Conservation (phyloP, 2,113 vertebrate genomes). For the Nicator chloris region DNA sequence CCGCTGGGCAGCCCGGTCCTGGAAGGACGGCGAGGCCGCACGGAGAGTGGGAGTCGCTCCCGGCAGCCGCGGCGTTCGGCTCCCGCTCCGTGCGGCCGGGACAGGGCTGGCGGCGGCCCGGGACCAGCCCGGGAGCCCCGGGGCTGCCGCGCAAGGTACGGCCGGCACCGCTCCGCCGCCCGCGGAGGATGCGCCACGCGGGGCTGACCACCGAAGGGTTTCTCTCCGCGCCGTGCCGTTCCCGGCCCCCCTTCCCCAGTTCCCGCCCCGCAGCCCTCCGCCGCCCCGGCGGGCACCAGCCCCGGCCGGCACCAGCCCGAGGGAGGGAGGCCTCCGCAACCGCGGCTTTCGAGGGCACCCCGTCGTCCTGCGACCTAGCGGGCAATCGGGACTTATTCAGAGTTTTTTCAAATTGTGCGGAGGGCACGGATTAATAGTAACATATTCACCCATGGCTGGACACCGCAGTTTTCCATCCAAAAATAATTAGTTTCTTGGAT, state of each 20-base stretch:
- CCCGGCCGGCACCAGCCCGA: no score
- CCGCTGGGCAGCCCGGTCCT: neutral
- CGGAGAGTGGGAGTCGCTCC: neutral
- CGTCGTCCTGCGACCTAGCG: neutral
- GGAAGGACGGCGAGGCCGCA: neutral
- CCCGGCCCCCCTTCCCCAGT: neutral
- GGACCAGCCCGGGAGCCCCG: neutral
- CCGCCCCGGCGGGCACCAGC: neutral
- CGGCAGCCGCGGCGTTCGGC: neutral
- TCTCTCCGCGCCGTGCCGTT: neutral
- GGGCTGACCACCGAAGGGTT: neutral
- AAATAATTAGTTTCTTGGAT: neutral
- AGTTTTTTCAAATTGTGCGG: neutral
- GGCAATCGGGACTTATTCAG: rapidly evolving
- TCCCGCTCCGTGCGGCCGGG: neutral
- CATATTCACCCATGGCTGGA: neutral
- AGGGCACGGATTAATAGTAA: neutral
- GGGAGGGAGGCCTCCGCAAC: no score
- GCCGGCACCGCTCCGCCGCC: neutral
- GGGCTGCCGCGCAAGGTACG: neutral
- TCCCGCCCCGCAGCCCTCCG: neutral
- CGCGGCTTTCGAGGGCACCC: neutral
- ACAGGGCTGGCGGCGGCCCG: neutral
- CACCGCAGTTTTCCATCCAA: neutral
- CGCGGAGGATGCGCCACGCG: neutral